Conservation (phyloP, 1,140 invertebrate species). For the Chironomus tepperi region DNA sequence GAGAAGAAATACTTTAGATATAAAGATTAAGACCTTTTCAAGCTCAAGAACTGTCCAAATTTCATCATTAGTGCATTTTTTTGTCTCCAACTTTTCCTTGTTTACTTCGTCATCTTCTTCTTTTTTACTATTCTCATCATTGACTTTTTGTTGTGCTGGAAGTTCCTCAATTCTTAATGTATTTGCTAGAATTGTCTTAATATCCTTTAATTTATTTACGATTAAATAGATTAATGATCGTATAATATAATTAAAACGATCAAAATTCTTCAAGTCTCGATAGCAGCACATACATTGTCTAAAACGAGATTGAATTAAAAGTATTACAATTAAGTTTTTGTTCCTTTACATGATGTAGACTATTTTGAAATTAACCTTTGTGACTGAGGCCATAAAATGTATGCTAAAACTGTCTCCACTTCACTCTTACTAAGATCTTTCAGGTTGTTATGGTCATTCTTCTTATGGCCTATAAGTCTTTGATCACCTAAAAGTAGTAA, state of each 20-base stretch:
- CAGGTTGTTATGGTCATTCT: conserved; percentile 22
- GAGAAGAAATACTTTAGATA: conserved; percentile 72
- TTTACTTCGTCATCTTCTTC: conserved; percentile 4
- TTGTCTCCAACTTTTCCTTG: conserved; percentile 26
- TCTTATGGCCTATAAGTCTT: conserved; percentile 20
- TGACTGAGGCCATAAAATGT: conserved; percentile 23
- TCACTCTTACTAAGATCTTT: conserved; percentile 25
- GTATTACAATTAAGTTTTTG: no score
- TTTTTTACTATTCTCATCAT: conserved; percentile 25
- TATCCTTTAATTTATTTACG: conserved; percentile 62
- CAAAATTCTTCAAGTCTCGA: conserved; percentile 81
- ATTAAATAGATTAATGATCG: conserved; percentile 69
- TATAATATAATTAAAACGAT: conserved; percentile 75
- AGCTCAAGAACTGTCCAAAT: conserved; percentile 64
- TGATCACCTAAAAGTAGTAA: background rate
- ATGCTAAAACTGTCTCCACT: conserved; percentile 24
- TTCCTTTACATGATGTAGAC: background rate
- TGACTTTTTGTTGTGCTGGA: conserved; percentile 25
- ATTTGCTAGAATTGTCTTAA: conserved; percentile 49
- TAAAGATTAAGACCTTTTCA: conserved; percentile 66
- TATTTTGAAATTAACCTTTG: conserved; percentile 24
- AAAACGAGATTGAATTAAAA: conserved; percentile 30
- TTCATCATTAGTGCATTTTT: conserved; percentile 31
- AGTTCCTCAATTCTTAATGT: background rate
- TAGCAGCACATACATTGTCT: conserved; percentile 90